Percentiles rank a stretch among this genome's conserved stretches.
These are phyloP conservation scores for Netelia fuscicornis DNA, from an alignment of 2,888 invertebrate species.

Conservation along the genomic window DNA sequence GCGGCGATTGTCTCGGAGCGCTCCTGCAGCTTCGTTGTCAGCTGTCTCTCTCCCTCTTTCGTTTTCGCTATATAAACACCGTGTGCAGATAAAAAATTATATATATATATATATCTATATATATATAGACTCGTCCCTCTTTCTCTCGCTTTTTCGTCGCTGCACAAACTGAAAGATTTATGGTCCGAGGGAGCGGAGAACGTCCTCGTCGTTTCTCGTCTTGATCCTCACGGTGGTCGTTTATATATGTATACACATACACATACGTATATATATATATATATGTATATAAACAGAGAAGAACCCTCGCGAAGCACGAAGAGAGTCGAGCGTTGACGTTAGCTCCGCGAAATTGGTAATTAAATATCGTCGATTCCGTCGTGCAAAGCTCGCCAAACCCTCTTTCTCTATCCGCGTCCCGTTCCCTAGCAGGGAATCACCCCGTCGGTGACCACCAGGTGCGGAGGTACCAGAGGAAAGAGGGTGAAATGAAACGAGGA, in stretches of 20 bases:
- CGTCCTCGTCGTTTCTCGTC: slow-evolving; percentile 44
- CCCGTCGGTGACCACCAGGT: slow-evolving; percentile 12
- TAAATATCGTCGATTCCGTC: slow-evolving; percentile 75
- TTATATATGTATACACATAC: background rate
- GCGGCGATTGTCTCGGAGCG: slow-evolving; percentile 53
- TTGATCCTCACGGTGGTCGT: slow-evolving; percentile 22
- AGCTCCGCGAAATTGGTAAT: slow-evolving; percentile 77
- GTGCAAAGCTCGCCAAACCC: slow-evolving; percentile 61
- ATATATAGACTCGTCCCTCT: slow-evolving; percentile 39
- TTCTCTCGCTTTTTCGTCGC: slow-evolving; percentile 66
- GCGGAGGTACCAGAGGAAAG: background rate
- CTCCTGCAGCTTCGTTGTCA: slow-evolving; percentile 58
- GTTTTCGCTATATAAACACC: slow-evolving; percentile 16
- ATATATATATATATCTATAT: background rate
- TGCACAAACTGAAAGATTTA: slow-evolving; percentile 74
- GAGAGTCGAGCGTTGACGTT: slow-evolving; percentile 68
- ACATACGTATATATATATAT: background rate
- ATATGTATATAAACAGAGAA: slow-evolving; percentile 3
- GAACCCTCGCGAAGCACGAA: slow-evolving; percentile 4
- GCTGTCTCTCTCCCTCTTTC: slow-evolving; percentile 63
- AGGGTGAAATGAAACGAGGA: slow-evolving; percentile 42
- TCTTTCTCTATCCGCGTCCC: background rate
- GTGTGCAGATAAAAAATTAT: slow-evolving; percentile 45
- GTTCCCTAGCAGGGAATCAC: slow-evolving; percentile 39
- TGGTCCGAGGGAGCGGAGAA: slow-evolving; percentile 45